These are phyloP conservation scores for Nothura maculosa DNA, from an alignment of 2,797 vertebrate genomes.

Conservation along the genomic window DNA sequence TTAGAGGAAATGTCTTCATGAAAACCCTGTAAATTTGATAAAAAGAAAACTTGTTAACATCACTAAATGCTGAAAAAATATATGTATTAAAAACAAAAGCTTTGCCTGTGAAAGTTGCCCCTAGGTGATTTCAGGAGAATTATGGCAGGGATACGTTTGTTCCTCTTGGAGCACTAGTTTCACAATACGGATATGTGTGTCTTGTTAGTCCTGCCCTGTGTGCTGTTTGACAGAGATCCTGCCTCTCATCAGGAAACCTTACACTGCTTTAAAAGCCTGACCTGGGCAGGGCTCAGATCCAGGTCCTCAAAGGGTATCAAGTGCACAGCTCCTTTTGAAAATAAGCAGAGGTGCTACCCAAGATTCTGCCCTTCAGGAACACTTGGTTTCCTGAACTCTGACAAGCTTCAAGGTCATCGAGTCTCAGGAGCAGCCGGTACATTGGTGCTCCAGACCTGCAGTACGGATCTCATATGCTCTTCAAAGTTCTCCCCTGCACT, in stretches of 20 bases:
- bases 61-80: background rate
- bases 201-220: background rate
- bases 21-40: conserved; percentile 42
- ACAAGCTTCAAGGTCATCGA: background rate
- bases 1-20: background rate
- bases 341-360: background rate
- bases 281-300: background rate
- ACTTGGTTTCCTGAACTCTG: background rate
- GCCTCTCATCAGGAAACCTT: conserved; percentile 1
- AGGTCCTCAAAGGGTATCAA: background rate
- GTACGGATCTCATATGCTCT: background rate
- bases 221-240: background rate
- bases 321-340: background rate
- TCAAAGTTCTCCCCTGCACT: background rate
- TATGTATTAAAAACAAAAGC: background rate
- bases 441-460: background rate
- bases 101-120: conserved; percentile 12
- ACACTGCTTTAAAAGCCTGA: background rate
- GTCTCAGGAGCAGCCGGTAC: background rate
- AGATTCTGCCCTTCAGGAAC: background rate
- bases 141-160: background rate
- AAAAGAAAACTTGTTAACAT: conserved; percentile 1
- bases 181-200: background rate
- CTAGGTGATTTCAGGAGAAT: conserved; percentile 1
- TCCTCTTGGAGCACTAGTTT: conserved; percentile 1